These are phyloP conservation scores for Actinia equina DNA, from an alignment of 64 coral and sea anemone genomes.

Conservation along the genomic window DNA sequence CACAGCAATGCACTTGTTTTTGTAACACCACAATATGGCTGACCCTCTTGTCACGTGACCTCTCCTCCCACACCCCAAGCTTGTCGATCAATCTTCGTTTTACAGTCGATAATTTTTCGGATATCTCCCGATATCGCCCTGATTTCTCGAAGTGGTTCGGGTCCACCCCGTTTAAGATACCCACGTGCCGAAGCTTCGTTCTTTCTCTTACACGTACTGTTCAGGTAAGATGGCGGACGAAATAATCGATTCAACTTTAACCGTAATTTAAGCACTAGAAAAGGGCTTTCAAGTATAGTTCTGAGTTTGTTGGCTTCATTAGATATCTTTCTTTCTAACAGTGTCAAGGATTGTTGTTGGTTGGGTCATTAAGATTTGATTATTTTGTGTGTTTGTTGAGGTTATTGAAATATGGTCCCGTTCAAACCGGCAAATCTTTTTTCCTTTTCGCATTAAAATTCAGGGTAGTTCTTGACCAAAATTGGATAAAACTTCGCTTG, in stretches of 20 bases:
- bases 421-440: not conserved
- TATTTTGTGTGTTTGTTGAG: not conserved
- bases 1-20: slow-evolving; percentile 17
- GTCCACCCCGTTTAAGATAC: slow-evolving; percentile 67
- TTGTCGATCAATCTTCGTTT: not conserved
- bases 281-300: not conserved
- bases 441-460: not conserved
- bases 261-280: not conserved
- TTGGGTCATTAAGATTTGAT: not conserved
- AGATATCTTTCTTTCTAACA: not conserved
- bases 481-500: not conserved
- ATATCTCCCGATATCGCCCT: not conserved
- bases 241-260: not conserved
- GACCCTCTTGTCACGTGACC: slow-evolving; percentile 32
- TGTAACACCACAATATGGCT: slow-evolving; percentile 40
- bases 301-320: not conserved
- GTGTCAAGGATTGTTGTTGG: not conserved
- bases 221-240: slow-evolving; percentile 83
- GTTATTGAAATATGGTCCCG: not conserved
- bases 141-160: not conserved
- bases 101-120: slow-evolving; percentile 57
- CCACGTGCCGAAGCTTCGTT: slow-evolving; percentile 70
- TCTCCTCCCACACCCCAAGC: slow-evolving; percentile 26
- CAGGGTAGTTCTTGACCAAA: not conserved
- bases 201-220: slow-evolving; percentile 77